A percentile compares a stretch with the other conserved stretches of the same genome.
Conservation (phyloP, 1,140 invertebrate species). For the Varroa destructor region DNA sequence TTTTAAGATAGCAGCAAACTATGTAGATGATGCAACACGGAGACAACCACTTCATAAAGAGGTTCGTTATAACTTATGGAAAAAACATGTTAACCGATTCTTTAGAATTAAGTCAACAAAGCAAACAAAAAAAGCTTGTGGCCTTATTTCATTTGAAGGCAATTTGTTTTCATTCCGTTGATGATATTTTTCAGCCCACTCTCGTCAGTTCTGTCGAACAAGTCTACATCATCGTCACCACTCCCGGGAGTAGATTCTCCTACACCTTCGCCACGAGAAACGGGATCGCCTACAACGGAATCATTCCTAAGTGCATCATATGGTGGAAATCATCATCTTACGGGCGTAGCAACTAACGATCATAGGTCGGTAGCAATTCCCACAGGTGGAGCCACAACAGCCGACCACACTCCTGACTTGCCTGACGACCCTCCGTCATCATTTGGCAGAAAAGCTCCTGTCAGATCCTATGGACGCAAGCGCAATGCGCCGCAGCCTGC, state of each 20-base stretch:
- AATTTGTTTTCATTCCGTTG: background rate
- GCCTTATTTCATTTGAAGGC: background rate
- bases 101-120: background rate
- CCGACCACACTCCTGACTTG: background rate
- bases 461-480: slow-evolving; percentile 11
- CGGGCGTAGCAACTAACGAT: too few species aligned
- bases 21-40: too few species aligned
- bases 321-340: too few species aligned
- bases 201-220: slow-evolving; percentile 4
- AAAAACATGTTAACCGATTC: too few species aligned
- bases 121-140: background rate
- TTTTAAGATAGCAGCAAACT: too few species aligned
- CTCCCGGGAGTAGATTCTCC: background rate
- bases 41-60: too few species aligned
- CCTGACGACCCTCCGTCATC: slow-evolving; percentile 11
- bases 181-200: background rate
- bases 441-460: background rate
- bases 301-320: too few species aligned
- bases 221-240: slow-evolving; percentile 20
- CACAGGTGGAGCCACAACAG: background rate
- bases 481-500: background rate
- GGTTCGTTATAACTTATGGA: too few species aligned
- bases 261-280: too few species aligned
- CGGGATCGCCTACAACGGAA: too few species aligned
- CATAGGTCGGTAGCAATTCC: too few species aligned